phyloP scores from a whole-genome alignment of 1,140 invertebrate genomes.

The Drosophila chauvacae region DNA sequence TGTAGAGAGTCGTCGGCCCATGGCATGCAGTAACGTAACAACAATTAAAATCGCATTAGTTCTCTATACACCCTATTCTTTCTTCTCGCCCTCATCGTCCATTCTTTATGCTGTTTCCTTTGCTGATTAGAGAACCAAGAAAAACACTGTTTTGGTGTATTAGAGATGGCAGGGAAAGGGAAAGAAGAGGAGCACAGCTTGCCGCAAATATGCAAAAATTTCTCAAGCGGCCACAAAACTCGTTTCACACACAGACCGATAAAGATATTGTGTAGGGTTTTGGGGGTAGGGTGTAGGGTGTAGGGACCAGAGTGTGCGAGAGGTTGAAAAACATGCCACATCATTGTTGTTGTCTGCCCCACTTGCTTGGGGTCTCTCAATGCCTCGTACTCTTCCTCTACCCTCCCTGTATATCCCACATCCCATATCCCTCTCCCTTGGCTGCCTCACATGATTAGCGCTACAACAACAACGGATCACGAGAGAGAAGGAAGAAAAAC shows the following conservation, averaged over 20 bases:
- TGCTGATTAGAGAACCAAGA: slow-evolving; percentile 40
- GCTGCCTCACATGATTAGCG: slow-evolving; percentile 71
- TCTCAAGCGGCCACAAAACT: slow-evolving; percentile 51
- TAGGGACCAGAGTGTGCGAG: background rate
- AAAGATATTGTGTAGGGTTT: slow-evolving; percentile 1
- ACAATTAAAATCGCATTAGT: slow-evolving; percentile 75
- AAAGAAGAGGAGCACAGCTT: slow-evolving; percentile 24
- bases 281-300: background rate
- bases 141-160: slow-evolving; percentile 34
- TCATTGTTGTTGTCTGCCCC: slow-evolving; percentile 66
- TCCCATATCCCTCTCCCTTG: slow-evolving; percentile 2
- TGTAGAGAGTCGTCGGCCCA: slow-evolving; percentile 26
- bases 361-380: slow-evolving; percentile 54
- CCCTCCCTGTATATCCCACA: background rate
- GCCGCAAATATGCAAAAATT: slow-evolving; percentile 44
- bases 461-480: slow-evolving; percentile 33
- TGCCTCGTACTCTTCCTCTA: slow-evolving; percentile 10
- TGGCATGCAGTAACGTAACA: slow-evolving; percentile 17
- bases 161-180: slow-evolving; percentile 6
- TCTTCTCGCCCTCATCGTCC: background rate
- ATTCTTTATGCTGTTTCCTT: slow-evolving; percentile 24
- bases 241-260: slow-evolving; percentile 45
- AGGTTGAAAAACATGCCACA: slow-evolving; percentile 56
- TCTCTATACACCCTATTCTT: background rate
- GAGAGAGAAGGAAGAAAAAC: slow-evolving; percentile 42